phyloP scores from a whole-genome alignment of 2,113 vertebrate species.

The Tragelaphus imberbis region DNA sequence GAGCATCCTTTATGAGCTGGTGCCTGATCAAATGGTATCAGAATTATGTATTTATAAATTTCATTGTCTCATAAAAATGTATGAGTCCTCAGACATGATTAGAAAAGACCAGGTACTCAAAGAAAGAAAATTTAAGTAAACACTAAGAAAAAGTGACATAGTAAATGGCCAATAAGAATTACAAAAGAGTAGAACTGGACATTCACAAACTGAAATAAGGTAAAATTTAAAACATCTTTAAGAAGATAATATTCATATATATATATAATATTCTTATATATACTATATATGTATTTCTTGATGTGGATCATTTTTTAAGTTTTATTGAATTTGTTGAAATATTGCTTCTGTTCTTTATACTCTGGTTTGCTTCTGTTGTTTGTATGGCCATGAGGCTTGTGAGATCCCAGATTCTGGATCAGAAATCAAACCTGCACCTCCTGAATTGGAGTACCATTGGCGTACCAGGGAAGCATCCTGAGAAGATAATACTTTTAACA shows the following conservation, averaged over 20 bases:
- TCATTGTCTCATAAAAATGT: not conserved
- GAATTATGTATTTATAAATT: not conserved
- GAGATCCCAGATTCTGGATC: not conserved
- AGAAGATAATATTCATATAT: not conserved
- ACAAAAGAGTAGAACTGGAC: not conserved
- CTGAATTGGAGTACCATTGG: not conserved
- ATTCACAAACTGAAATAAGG: not conserved
- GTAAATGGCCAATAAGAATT: not conserved
- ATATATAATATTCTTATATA: not conserved
- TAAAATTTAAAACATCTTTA: not conserved
- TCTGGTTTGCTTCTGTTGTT: not conserved
- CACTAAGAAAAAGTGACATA: not conserved
- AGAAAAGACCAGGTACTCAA: not conserved
- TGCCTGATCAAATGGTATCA: not conserved
- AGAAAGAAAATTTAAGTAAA: not conserved
- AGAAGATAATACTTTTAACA: not conserved
- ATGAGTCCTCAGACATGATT: not conserved
- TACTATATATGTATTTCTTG: not conserved
- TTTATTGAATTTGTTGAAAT: not conserved
- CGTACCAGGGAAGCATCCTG: not conserved
- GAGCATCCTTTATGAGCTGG: not conserved
- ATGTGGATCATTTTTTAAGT: not conserved
- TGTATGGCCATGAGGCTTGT: not conserved
- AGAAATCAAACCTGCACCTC: not conserved
- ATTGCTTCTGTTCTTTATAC: not conserved